Conservation (phyloP, 2,888 invertebrate species). For the Chrysomela aeneicollis region DNA sequence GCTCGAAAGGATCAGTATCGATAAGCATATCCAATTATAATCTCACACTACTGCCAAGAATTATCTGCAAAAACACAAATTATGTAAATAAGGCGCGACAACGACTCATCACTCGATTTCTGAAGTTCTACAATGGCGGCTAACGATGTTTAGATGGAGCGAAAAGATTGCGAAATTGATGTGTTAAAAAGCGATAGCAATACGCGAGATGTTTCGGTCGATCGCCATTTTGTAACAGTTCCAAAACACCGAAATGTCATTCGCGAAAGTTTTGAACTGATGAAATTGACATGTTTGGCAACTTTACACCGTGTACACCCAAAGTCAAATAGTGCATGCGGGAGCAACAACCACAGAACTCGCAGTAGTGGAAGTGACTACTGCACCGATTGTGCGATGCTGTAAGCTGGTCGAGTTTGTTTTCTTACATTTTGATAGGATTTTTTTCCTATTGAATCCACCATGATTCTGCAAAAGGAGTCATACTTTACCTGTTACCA, state of each 20-base stretch:
- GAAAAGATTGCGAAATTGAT: constrained; percentile 20
- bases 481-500: too few relatives aligned
- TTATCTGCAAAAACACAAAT: constrained; percentile 40
- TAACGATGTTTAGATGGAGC: constrained; percentile 58
- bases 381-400: too few relatives aligned
- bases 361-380: too few relatives aligned
- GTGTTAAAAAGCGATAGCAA: constrained; percentile 21
- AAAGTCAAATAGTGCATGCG: too few relatives aligned
- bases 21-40: constrained; percentile 24
- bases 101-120: constrained; percentile 46
- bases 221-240: constrained; percentile 33
- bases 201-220: constrained; percentile 22
- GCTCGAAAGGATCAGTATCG: constrained; percentile 26
- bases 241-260: background rate
- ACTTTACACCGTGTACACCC: too few relatives aligned
- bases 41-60: constrained; percentile 29
- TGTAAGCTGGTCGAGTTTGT: too few relatives aligned
- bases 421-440: too few relatives aligned
- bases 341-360: too few relatives aligned
- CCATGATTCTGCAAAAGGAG: too few relatives aligned
- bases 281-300: too few relatives aligned
- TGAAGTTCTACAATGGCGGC: constrained; percentile 52
- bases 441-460: too few relatives aligned
- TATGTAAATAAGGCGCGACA: constrained; percentile 48
- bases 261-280: background rate